A percentile compares a stretch with the other conserved stretches of the same genome.
phyloP scores from a whole-genome alignment of 2,888 invertebrate genomes.

The Eupithecia centaureata region DNA sequence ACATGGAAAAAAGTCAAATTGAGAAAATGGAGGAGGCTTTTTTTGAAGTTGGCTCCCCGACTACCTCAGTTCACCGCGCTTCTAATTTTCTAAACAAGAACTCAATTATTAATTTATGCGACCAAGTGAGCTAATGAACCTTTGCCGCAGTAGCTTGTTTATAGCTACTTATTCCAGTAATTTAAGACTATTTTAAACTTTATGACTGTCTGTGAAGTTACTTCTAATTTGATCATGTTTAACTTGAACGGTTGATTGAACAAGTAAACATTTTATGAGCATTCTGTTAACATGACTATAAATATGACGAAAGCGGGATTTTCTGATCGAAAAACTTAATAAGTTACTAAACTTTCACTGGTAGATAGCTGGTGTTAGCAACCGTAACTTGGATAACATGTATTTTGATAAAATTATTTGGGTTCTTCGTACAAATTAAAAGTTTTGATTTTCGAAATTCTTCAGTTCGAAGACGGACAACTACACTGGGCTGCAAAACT shows the following conservation, averaged over 20 bases:
- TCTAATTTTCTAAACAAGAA: conserved; percentile 16
- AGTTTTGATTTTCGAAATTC: no score
- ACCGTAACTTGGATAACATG: no score
- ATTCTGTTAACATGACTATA: background rate
- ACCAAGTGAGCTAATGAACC: conserved; percentile 24
- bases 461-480: no score
- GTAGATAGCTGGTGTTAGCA: background rate
- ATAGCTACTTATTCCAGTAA: conserved; percentile 22
- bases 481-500: no score
- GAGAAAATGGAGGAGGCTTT: no score
- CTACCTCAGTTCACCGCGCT: background rate
- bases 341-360: background rate
- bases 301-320: background rate
- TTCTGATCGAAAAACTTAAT: background rate
- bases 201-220: conserved; percentile 23
- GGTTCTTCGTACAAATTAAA: no score
- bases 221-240: conserved; percentile 23
- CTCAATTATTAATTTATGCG: conserved; percentile 23
- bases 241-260: conserved; percentile 18
- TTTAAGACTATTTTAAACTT: conserved; percentile 23
- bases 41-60: no score
- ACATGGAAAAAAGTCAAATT: no score
- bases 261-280: conserved; percentile 13
- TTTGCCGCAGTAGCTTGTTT: conserved; percentile 27
- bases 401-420: no score